Evolutionary conservation across 2,113 vertebrate genomes (phyloP).

Genomic region (Cyphomyrus plagiostoma): DNA sequence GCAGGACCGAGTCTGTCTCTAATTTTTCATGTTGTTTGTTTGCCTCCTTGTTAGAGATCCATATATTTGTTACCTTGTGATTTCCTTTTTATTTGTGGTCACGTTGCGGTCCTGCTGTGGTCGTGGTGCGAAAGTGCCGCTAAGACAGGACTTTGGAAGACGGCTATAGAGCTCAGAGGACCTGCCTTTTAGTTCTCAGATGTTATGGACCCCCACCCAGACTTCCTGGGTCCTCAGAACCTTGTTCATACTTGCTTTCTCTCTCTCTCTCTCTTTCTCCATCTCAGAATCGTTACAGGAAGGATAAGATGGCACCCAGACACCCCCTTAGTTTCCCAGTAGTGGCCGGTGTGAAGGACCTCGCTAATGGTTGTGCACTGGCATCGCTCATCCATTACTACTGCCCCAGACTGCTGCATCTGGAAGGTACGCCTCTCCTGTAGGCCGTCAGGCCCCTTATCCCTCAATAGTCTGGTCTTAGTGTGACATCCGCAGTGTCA

Average conservation of each 20-base stretch:
- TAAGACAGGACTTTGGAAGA: background rate
- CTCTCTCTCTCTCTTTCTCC: slow-evolving; percentile 24
- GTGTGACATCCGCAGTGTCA: background rate
- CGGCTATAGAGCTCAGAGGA: background rate
- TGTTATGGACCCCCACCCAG: background rate
- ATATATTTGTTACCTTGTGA: background rate
- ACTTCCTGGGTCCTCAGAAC: background rate
- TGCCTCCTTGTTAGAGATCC: background rate
- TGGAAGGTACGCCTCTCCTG: slow-evolving; percentile 65
- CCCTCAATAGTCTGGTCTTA: background rate
- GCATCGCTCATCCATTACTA: slow-evolving; percentile 81
- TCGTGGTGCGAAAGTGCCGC: background rate
- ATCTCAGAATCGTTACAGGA: slow-evolving; percentile 79
- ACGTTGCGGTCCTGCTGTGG: slow-evolving; percentile 7
- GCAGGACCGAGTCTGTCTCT: background rate
- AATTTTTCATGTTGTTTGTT: background rate
- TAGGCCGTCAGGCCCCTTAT: background rate
- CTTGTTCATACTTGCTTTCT: background rate
- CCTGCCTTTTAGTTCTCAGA: background rate
- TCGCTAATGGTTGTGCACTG: slow-evolving; percentile 76
- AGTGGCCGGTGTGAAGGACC: slow-evolving; percentile 72
- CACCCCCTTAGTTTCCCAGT: slow-evolving; percentile 71
- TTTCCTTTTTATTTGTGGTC: background rate
- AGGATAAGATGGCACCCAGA: slow-evolving; percentile 73
- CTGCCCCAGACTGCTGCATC: slow-evolving; percentile 73